Evolutionary conservation across 1,140 invertebrate species (phyloP).

Genomic region (Asbolus verrucosus): DNA sequence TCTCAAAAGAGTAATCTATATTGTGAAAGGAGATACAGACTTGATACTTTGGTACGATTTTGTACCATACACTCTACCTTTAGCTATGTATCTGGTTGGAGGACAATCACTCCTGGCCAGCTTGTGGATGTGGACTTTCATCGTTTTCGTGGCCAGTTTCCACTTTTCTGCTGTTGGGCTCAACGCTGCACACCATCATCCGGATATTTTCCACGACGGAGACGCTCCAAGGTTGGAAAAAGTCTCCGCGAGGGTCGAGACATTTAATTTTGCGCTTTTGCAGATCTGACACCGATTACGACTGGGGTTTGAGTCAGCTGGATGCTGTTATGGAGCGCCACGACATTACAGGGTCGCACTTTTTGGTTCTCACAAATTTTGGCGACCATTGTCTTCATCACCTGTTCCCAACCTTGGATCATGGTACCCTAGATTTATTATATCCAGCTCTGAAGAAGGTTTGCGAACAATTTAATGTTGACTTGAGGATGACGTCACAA

Average conservation of each 20-base stretch:
- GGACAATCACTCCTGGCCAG: constrained; percentile 60
- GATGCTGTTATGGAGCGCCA: constrained; percentile 80
- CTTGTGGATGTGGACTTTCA: constrained; percentile 71
- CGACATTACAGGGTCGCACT: constrained; percentile 77
- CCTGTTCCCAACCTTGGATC: constrained; percentile 85
- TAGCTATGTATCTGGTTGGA: constrained; percentile 67
- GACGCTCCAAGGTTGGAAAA: constrained; percentile 74
- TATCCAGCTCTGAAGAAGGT: constrained; percentile 75
- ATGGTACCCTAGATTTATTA: constrained; percentile 75
- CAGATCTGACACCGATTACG: constrained; percentile 57
- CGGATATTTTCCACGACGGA: constrained; percentile 83
- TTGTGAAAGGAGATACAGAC: constrained; percentile 33
- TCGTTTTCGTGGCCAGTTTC: constrained; percentile 71
- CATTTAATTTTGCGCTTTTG: too few species aligned
- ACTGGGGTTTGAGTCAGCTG: constrained; percentile 84
- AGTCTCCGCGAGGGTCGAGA: too few species aligned
- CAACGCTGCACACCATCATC: constrained; percentile 84
- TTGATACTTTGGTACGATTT: constrained; percentile 60
- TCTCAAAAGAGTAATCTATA: constrained; percentile 59
- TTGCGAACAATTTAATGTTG: constrained; percentile 76
- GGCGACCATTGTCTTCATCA: constrained; percentile 86
- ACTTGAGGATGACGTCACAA: constrained; percentile 69
- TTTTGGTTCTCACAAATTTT: constrained; percentile 78
- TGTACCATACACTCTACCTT: constrained; percentile 68
- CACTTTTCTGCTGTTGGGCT: constrained; percentile 74